Conservation (phyloP, 2,888 invertebrate genomes). For the Drosophila silvestris region DNA sequence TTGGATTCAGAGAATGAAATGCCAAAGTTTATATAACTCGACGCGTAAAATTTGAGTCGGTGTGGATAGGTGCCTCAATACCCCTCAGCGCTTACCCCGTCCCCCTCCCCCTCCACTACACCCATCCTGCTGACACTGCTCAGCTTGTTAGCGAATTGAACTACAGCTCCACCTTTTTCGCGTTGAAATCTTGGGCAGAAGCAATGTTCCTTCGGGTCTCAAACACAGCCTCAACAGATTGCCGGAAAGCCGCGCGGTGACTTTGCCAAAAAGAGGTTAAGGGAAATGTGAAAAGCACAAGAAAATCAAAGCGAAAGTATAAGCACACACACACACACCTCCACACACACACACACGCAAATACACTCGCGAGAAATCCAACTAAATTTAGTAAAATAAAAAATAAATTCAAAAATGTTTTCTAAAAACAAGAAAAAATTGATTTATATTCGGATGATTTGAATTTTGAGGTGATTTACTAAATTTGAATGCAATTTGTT, state of each 20-base stretch:
- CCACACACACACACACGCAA: conserved; percentile 11
- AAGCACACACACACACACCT: conserved; percentile 5
- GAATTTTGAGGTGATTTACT: background rate
- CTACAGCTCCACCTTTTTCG: conserved; percentile 77
- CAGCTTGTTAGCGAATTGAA: conserved; percentile 76
- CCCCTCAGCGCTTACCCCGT: background rate
- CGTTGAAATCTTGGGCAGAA: conserved; percentile 49
- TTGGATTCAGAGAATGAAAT: conserved; percentile 49
- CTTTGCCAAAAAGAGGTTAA: conserved; percentile 55
- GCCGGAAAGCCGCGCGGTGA: conserved; percentile 47
- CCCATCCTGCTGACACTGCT: background rate
- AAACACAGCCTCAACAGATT: conserved; percentile 62
- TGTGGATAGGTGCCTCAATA: conserved; percentile 39
- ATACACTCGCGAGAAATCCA: conserved; percentile 3
- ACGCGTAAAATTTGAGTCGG: conserved; percentile 74
- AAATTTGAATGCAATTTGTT: background rate
- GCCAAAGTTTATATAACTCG: conserved; percentile 71
- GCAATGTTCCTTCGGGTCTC: conserved; percentile 21
- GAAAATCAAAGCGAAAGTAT: conserved; percentile 52
- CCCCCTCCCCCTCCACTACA: too few species aligned
- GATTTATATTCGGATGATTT: background rate
- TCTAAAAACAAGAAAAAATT: background rate
- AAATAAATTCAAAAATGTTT: background rate
- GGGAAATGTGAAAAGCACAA: conserved; percentile 31
- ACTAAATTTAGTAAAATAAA: background rate